Evolutionary conservation across 2,797 vertebrate genomes (phyloP).

Genomic region (Sebastolobus altivelis): DNA sequence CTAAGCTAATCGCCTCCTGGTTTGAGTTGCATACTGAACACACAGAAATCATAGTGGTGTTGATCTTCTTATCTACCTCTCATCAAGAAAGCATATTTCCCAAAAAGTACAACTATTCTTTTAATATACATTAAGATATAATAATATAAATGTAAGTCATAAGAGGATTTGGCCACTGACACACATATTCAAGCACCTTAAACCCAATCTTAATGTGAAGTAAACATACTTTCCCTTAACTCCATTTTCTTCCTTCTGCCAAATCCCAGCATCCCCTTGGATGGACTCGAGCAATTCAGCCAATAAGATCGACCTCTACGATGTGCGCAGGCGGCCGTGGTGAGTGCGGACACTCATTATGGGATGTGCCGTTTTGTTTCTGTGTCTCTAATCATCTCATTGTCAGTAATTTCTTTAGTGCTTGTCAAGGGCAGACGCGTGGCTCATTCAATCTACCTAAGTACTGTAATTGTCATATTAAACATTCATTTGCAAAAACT

Average conservation of each 20-base stretch:
- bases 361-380: background rate
- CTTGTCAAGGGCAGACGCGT: background rate
- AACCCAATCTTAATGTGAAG: background rate
- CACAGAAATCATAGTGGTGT: too few species aligned
- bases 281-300: constrained; percentile 89
- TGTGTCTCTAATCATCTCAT: constrained; percentile 4
- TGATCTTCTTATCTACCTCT: background rate
- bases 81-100: background rate
- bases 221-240: background rate
- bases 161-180: background rate
- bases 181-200: background rate
- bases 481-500: constrained; percentile 17
- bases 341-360: constrained; percentile 74
- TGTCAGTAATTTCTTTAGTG: constrained; percentile 1
- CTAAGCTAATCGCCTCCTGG: background rate
- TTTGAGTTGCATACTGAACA: too few species aligned
- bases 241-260: background rate
- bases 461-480: constrained; percentile 1
- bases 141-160: background rate
- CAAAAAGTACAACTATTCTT: background rate
- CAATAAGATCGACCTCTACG: constrained; percentile 96
- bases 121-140: background rate
- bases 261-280: constrained; percentile 93
- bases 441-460: background rate
- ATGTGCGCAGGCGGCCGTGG: constrained; percentile 97